Percentiles rank a stretch among this genome's conserved stretches.
Evolutionary conservation across 2,888 invertebrate species (phyloP).

Genomic region (Callinectes sapidus): DNA sequence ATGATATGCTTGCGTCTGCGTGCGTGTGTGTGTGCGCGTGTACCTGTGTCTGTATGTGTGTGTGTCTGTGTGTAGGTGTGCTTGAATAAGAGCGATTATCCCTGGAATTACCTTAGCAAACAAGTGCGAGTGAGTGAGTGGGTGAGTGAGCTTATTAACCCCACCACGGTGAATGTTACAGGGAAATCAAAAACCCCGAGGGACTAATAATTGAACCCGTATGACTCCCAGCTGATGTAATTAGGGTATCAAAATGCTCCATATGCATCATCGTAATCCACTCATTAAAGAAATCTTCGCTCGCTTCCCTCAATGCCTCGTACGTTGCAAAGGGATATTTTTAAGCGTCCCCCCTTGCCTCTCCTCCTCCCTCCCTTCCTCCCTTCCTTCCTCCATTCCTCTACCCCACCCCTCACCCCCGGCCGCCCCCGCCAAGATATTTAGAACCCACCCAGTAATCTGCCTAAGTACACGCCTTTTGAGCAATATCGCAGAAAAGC

Average conservation of each 20-base stretch:
- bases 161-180: neutral
- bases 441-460: neutral
- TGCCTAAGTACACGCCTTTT: neutral
- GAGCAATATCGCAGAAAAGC: neutral
- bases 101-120: neutral
- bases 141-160: neutral
- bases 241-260: neutral
- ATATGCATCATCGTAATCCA: neutral
- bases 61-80: neutral
- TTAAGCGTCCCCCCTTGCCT: neutral
- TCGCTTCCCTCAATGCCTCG: neutral
- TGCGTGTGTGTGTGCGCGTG: neutral
- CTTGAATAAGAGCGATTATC: neutral
- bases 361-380: neutral
- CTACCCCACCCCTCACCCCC: no score
- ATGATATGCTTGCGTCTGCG: neutral
- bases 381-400: neutral
- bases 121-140: neutral
- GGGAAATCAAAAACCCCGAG: neutral
- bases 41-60: neutral
- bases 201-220: neutral
- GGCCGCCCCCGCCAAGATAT: neutral
- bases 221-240: slow-evolving; percentile 6
- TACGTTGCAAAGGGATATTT: neutral
- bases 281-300: neutral